phyloP scores from a whole-genome alignment of 2,888 invertebrate genomes.

The Cetonia aurata region DNA sequence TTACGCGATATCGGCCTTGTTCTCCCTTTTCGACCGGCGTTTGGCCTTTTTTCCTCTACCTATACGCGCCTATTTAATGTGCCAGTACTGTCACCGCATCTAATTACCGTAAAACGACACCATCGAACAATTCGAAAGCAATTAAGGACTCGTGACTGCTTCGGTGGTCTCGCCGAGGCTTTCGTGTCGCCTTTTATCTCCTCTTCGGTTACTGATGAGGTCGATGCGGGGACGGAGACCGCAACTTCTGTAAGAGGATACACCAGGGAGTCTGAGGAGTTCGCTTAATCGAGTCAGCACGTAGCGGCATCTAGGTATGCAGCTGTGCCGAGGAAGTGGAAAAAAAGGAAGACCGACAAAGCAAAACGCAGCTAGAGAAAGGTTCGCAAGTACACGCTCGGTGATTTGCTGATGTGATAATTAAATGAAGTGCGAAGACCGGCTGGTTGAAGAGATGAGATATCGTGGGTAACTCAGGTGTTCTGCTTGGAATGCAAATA shows the following conservation, averaged over 20 bases:
- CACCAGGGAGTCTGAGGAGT: not conserved
- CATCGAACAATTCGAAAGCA: conserved; percentile 35
- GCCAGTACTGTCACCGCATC: conserved; percentile 23
- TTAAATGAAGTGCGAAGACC: conserved; percentile 10
- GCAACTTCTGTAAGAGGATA: conserved; percentile 26
- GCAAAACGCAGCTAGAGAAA: not conserved
- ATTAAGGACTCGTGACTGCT: conserved; percentile 40
- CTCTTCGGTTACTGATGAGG: conserved; percentile 17
- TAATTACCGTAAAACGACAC: conserved; percentile 39
- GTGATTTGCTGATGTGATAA: conserved; percentile 4
- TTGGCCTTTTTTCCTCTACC: not conserved
- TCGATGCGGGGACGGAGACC: not conserved
- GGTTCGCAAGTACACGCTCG: not conserved
- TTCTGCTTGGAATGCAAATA: too few species aligned
- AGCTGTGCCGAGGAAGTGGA: not conserved
- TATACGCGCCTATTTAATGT: not conserved
- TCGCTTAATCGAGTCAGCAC: not conserved
- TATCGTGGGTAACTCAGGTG: too few species aligned
- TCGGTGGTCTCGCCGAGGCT: conserved; percentile 35
- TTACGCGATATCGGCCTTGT: conserved; percentile 24
- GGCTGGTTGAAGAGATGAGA: too few species aligned
- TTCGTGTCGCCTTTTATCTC: conserved; percentile 29
- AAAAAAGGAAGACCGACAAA: conserved; percentile 7
- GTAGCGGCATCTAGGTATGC: not conserved
- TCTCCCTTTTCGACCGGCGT: conserved; percentile 26